These are phyloP conservation scores for Ivindomyrus marchei DNA, from an alignment of 2,113 vertebrate genomes.

Conservation along the genomic window DNA sequence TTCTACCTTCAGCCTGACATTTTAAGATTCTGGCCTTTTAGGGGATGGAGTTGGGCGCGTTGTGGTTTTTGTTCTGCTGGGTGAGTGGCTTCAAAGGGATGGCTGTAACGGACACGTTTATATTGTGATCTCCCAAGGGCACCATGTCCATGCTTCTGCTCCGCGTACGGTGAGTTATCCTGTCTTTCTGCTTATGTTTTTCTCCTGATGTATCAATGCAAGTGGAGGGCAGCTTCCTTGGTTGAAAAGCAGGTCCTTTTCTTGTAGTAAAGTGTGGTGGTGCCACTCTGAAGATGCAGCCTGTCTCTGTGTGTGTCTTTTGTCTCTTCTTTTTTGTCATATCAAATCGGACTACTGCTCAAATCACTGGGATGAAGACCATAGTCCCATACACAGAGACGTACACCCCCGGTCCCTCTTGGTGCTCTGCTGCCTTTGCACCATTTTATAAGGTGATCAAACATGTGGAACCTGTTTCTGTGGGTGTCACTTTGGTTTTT, in stretches of 20 bases:
- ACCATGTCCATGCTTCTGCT: background rate
- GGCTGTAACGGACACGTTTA: background rate
- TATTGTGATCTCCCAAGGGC: background rate
- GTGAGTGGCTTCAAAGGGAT: background rate
- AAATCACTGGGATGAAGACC: background rate
- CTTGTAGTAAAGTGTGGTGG: slow-evolving; percentile 16
- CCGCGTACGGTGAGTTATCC: background rate
- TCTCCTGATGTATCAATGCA: slow-evolving; percentile 6
- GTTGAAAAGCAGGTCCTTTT: slow-evolving; percentile 13
- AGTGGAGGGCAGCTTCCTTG: background rate
- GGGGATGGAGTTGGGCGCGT: background rate
- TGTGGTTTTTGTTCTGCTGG: background rate
- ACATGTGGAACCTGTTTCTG: background rate
- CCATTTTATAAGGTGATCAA: background rate
- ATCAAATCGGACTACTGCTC: background rate
- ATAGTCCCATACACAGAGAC: background rate
- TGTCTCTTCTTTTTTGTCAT: background rate
- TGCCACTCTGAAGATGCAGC: background rate
- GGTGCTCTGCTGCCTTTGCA: background rate
- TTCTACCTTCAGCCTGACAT: background rate
- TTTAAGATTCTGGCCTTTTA: slow-evolving; percentile 5
- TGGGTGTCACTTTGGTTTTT: background rate
- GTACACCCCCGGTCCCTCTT: background rate
- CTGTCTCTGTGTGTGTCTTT: background rate
- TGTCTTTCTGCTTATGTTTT: background rate